Base-by-base conservation (phyloP, 1,140 invertebrate species). In the Diorhabda carinulata region DNA sequence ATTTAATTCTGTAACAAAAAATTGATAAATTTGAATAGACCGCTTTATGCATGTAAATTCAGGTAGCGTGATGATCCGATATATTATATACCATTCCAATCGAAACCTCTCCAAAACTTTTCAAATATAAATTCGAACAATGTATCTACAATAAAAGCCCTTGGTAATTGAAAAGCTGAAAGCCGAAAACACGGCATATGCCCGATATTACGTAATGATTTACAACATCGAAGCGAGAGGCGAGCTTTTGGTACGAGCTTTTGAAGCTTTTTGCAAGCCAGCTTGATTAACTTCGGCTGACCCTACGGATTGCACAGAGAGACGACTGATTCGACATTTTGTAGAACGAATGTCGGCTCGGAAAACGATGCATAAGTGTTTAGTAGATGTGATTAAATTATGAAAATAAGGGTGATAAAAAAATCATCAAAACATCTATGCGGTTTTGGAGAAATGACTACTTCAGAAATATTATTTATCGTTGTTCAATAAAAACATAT, bases 261-360 rank as follows among this genome's bases (percentile, higher is more conserved):
- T 52, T 52, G 47, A n/a, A 52, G 47, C 66, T 74, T 74, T 74
- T 74, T 74, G 66, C 60, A 64, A 57, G 58, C 59, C 43, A 61
- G 72, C 72, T 73, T 75, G 73, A 73, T 73, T 75, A 75, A 75
- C 73, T 73, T 73, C 67, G 64, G 68, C 73, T 70, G 74, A 76
- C 71, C 73, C 63, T 41, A 73, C 75, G 74, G 74, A 72, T 73
- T 66, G 72, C 72, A 75, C 75, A 75, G 74, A 73, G 68, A 68
- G 73, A 63, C 47, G 61, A 10, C 58, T 2, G 47, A 8, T 52
- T 52, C 47, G 47, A 52, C 47, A n/a, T 52, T 52, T 52, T n/a
- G 47, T 52, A 52, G 6, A 52, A 52, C 3, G 25, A 25, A 25
- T 25, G 25, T 25, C 25, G 0, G 25, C 25, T 25, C 25, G 0